Conservation (phyloP, 2,888 invertebrate genomes). For the Meiosimyza platycephala region DNA sequence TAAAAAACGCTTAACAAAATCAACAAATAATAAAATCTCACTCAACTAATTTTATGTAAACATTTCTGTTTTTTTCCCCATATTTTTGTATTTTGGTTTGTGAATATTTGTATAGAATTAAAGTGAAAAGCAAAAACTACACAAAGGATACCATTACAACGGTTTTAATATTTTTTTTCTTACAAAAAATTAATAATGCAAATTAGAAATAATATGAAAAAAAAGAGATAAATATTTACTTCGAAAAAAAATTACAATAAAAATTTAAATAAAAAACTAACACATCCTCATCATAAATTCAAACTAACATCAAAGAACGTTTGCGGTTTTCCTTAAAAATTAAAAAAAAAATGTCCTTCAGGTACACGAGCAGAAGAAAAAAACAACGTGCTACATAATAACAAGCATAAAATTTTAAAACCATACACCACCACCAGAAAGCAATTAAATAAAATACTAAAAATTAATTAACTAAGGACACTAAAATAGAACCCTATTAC, state of each 20-base stretch:
- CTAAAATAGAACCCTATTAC: not conserved
- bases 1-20: too few species aligned
- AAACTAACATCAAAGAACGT: not conserved
- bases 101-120: constrained; percentile 15
- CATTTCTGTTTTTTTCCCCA: too few species aligned
- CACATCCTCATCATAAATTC: not conserved
- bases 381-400: not conserved
- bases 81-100: too few species aligned
- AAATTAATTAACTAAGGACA: not conserved
- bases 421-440: not conserved
- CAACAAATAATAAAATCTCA: not conserved
- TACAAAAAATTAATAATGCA: not conserved
- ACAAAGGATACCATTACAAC: constrained; percentile 29
- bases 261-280: constrained; percentile 30
- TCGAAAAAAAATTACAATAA: constrained; percentile 33
- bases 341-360: not conserved
- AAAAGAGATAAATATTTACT: not conserved
- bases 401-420: not conserved
- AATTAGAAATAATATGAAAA: too few species aligned
- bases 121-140: constrained; percentile 19
- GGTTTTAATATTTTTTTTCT: constrained; percentile 18
- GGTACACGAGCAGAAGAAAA: not conserved
- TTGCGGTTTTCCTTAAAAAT: not conserved
- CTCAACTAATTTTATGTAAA: constrained; percentile 24
- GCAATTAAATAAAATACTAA: not conserved